Conservation (phyloP, 2,113 vertebrate genomes). For the Strix uralensis region DNA sequence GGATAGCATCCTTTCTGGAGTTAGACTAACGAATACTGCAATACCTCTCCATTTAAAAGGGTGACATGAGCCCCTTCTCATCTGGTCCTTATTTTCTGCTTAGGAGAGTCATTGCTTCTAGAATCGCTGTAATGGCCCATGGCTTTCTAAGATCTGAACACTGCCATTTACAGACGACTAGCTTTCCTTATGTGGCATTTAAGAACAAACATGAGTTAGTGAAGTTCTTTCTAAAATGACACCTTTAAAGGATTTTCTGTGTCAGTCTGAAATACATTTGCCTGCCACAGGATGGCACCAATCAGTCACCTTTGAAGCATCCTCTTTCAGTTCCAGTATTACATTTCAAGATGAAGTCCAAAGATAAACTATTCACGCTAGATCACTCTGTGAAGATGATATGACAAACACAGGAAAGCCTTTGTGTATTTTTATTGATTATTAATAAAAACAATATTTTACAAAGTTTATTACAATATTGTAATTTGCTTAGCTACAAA, state of each 20-base stretch:
- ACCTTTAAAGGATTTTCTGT: neutral
- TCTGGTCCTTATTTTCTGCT: neutral
- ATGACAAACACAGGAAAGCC: neutral
- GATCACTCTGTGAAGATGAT: neutral
- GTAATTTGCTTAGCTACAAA: neutral
- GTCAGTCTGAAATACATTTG: neutral
- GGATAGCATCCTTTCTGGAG: neutral
- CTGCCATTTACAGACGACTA: accelerated
- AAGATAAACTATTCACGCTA: neutral
- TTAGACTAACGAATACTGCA: neutral
- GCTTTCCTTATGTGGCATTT: neutral
- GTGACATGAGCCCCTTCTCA: neutral
- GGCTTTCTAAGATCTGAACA: neutral
- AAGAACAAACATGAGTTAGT: neutral
- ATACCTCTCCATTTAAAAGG: neutral
- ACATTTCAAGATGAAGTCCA: neutral
- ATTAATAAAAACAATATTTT: neutral
- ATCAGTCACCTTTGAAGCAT: neutral
- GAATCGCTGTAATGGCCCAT: neutral
- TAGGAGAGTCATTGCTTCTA: neutral
- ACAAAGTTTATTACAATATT: neutral
- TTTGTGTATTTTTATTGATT: neutral
- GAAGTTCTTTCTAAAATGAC: neutral
- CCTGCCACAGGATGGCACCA: conserved; percentile 59
- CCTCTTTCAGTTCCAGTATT: accelerated